phyloP scores from a whole-genome alignment of 1,140 invertebrate genomes.

The Galleria mellonella region DNA sequence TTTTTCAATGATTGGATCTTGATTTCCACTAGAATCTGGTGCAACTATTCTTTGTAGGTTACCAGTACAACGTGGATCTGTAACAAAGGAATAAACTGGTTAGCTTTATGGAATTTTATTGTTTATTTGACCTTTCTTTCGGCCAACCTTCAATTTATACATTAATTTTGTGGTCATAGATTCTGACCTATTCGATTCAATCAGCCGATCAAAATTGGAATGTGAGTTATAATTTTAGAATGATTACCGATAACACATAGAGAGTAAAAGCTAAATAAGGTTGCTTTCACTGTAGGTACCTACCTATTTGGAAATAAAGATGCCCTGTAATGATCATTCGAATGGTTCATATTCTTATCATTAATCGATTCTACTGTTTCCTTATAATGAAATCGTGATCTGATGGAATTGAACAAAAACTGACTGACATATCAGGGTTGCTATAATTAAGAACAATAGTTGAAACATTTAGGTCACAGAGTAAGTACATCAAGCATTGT shows the following conservation, averaged over 20 bases:
- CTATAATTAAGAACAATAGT: constrained; percentile 15
- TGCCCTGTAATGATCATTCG: constrained; percentile 12
- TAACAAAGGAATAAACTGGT: constrained; percentile 40
- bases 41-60: constrained; percentile 21
- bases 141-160: constrained; percentile 28
- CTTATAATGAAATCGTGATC: constrained; percentile 29
- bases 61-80: constrained; percentile 27
- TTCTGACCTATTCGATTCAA: constrained; percentile 38
- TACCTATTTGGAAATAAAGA: constrained; percentile 3
- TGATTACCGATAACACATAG: neutral
- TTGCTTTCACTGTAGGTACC: constrained; percentile 4
- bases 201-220: constrained; percentile 6
- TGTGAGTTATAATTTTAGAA: neutral
- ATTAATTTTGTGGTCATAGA: constrained; percentile 40
- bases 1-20: constrained; percentile 19
- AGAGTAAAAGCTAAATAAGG: neutral
- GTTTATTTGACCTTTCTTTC: constrained; percentile 33
- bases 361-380: constrained; percentile 21
- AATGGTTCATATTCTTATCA: constrained; percentile 10
- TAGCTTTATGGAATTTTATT: constrained; percentile 28
- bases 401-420: constrained; percentile 20
- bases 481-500: neutral
- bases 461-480: constrained; percentile 3
- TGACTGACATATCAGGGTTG: constrained; percentile 32
- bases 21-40: constrained; percentile 12